Conservation (phyloP, 2,797 vertebrate genomes). For the Falco concolor region DNA sequence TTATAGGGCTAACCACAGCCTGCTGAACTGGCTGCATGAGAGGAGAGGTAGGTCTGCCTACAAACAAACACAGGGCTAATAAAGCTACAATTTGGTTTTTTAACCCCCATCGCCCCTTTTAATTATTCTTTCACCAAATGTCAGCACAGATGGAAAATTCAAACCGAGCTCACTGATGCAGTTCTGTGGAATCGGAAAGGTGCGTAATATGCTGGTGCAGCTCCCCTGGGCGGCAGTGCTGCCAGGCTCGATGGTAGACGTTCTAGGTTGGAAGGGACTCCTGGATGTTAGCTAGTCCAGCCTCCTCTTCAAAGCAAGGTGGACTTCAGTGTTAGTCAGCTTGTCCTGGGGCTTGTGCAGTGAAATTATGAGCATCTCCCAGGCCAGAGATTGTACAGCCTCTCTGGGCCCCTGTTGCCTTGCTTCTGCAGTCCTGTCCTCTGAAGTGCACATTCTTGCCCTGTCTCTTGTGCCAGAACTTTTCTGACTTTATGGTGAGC, state of each 20-base stretch:
- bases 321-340: not conserved
- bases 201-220: not conserved
- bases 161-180: not conserved
- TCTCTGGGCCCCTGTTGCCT: not conserved
- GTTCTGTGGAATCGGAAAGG: not conserved
- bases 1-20: not conserved
- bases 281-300: not conserved
- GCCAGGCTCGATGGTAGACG: not conserved
- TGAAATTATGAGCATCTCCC: not conserved
- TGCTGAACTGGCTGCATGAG: not conserved
- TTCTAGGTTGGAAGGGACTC: not conserved
- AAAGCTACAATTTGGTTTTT: not conserved
- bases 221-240: not conserved
- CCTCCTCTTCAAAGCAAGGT: not conserved
- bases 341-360: not conserved
- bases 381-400: not conserved
- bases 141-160: not conserved
- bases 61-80: not conserved
- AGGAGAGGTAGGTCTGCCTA: not conserved
- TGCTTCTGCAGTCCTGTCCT: not conserved
- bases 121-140: not conserved
- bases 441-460: not conserved
- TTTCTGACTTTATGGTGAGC: not conserved
- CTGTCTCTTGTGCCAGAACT: not conserved
- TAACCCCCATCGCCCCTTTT: not conserved